Conservation (phyloP, 2,888 invertebrate species). For the Aphodius sticticus region DNA sequence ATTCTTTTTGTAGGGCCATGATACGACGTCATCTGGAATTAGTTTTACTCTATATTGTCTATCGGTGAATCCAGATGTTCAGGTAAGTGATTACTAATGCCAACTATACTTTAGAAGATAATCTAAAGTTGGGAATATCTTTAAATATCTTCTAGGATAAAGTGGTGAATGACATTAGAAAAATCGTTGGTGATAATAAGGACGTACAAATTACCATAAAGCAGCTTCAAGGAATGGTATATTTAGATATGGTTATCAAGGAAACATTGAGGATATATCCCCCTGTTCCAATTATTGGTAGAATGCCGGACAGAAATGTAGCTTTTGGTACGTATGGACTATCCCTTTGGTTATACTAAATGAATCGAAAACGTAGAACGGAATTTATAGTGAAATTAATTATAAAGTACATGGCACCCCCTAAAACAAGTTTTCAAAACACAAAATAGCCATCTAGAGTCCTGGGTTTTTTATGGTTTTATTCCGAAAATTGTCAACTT, state of each 20-base stretch:
- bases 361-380: too few relatives aligned
- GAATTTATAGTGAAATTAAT: too few relatives aligned
- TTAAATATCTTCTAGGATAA: background rate
- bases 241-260: background rate
- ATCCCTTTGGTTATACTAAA: too few relatives aligned
- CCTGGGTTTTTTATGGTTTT: too few relatives aligned
- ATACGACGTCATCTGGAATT: slow-evolving; percentile 45
- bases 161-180: background rate
- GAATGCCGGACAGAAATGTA: background rate
- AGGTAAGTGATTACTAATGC: slow-evolving; percentile 39
- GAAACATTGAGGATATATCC: background rate
- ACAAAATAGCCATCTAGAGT: too few relatives aligned
- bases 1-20: slow-evolving; percentile 43
- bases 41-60: slow-evolving; percentile 41
- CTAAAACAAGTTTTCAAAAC: too few relatives aligned
- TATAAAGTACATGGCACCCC: too few relatives aligned
- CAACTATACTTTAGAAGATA: slow-evolving; percentile 6
- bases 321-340: background rate
- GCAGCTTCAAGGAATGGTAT: background rate
- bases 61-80: slow-evolving; percentile 42
- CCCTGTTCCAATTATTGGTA: background rate
- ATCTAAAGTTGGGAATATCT: background rate
- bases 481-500: too few relatives aligned
- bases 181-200: background rate
- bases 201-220: background rate